Evolutionary conservation across 1,140 invertebrate genomes (phyloP).

Genomic region (Drosophila santomea): DNA sequence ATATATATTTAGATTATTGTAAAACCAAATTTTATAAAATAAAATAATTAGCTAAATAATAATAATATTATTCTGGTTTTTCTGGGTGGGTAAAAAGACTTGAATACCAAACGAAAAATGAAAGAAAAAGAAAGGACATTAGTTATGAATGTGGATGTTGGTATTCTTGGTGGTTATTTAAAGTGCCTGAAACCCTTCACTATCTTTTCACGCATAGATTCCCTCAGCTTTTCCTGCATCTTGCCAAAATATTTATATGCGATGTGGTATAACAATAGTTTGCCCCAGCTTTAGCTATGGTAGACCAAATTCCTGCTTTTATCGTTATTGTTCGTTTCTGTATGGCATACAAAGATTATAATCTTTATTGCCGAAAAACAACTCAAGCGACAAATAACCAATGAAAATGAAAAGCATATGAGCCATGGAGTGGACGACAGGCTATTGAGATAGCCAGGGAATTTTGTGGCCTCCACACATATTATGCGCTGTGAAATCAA

Average conservation of each 20-base stretch:
- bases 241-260: not conserved
- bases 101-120: no score
- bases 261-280: not conserved
- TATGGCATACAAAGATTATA: constrained; percentile 8
- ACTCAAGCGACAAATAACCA: constrained; percentile 19
- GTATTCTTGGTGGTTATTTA: no score
- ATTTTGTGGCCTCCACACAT: not conserved
- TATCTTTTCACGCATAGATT: no score
- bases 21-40: constrained; percentile 2
- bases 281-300: not conserved
- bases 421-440: not conserved
- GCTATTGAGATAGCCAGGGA: not conserved
- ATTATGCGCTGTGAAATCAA: constrained; percentile 3
- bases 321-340: constrained; percentile 7
- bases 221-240: not conserved
- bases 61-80: no score
- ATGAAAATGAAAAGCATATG: constrained; percentile 22
- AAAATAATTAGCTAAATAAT: not conserved
- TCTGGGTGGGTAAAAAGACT: no score
- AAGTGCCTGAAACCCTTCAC: not conserved
- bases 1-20: not conserved
- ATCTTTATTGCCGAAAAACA: constrained; percentile 7
- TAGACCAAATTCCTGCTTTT: constrained; percentile 6
- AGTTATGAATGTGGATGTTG: no score
- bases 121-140: no score